phyloP scores from a whole-genome alignment of 2,888 invertebrate species.

The Nematopogon swammerdamellus region DNA sequence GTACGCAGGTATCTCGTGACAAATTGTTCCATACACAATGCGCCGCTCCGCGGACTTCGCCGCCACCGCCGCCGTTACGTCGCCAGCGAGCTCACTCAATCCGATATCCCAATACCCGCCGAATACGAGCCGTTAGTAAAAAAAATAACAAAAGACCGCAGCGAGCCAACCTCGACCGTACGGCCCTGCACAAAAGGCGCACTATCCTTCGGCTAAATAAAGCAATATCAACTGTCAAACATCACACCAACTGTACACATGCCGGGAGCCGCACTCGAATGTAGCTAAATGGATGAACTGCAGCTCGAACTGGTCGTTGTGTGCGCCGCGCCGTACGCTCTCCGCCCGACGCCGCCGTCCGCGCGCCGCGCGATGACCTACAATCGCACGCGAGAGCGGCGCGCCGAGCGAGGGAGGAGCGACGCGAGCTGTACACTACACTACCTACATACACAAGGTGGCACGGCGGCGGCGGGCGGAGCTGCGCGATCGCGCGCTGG shows the following conservation, averaged over 20 bases:
- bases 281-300: constrained; percentile 41
- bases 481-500: neutral
- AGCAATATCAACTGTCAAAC: constrained; percentile 57
- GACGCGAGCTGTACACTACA: constrained; percentile 5
- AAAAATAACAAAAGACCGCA: constrained; percentile 1
- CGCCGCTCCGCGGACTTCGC: too few species aligned
- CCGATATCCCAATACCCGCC: neutral
- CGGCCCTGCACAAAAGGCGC: constrained; percentile 24
- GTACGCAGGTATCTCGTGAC: too few species aligned
- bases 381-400: constrained; percentile 32
- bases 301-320: constrained; percentile 31
- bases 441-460: neutral
- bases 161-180: constrained; percentile 21
- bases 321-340: constrained; percentile 48
- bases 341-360: constrained; percentile 35
- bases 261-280: constrained; percentile 41
- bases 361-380: constrained; percentile 50
- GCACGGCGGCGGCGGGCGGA: neutral
- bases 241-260: constrained; percentile 46
- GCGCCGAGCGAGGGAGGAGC: constrained; percentile 15
- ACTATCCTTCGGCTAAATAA: constrained; percentile 27
- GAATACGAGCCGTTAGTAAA: neutral
- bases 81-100: neutral
- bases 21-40: too few species aligned
- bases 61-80: neutral